Percentiles rank a stretch among this genome's conserved stretches.
These are phyloP conservation scores for Drosophila paulistorum DNA, from an alignment of 1,140 invertebrate species.

Conservation along the genomic window DNA sequence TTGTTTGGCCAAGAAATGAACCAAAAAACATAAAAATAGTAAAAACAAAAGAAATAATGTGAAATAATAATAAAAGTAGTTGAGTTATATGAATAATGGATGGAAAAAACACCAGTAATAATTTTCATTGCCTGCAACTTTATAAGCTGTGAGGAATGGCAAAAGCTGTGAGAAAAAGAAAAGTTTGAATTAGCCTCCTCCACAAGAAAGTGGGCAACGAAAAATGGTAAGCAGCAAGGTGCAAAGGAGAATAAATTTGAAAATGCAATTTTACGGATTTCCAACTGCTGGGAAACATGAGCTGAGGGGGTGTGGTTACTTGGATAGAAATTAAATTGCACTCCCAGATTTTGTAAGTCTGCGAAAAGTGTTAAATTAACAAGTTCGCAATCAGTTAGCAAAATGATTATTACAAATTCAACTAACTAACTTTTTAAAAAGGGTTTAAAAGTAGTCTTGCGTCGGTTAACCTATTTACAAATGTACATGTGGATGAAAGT, in stretches of 20 bases:
- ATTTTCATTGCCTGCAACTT: constrained; percentile 7
- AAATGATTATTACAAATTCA: too few species aligned
- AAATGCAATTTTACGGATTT: constrained; percentile 5
- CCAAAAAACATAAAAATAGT: background rate
- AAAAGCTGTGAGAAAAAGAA: background rate
- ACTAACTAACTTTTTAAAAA: background rate
- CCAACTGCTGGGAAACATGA: background rate
- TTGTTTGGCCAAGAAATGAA: background rate
- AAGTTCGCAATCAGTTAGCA: background rate
- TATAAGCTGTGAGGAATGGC: background rate
- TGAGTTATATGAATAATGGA: background rate
- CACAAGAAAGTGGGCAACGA: too few species aligned
- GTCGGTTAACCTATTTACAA: too few species aligned
- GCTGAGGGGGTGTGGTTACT: background rate
- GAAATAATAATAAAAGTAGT: background rate
- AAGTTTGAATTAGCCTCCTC: background rate
- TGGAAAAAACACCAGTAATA: background rate
- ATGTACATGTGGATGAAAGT: too few species aligned
- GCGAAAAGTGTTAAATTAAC: background rate
- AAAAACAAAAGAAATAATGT: background rate
- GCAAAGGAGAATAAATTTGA: background rate
- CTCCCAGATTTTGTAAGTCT: background rate
- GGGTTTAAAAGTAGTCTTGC: background rate
- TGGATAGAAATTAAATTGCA: background rate
- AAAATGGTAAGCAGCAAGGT: too few species aligned